phyloP scores from a whole-genome alignment of 2,113 vertebrate genomes.

The Hiodon tergisus region DNA sequence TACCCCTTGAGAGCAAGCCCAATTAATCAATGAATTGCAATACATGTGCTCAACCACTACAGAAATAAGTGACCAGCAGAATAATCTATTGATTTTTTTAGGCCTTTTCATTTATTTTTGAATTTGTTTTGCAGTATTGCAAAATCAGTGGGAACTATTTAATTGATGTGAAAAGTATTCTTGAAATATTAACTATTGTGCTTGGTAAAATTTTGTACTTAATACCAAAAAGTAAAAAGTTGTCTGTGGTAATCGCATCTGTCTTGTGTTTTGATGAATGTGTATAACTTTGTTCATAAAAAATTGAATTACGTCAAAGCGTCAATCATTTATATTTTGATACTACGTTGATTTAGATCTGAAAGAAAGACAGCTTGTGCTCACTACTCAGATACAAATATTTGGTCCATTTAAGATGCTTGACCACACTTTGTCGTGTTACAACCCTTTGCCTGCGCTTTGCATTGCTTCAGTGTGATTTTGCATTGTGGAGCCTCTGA shows the following conservation, averaged over 20 bases:
- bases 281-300: too few relatives aligned
- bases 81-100: constrained; percentile 76
- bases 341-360: not conserved
- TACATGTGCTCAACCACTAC: constrained; percentile 72
- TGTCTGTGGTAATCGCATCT: not conserved
- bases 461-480: constrained; percentile 1
- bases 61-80: constrained; percentile 74
- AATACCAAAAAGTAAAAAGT: not conserved
- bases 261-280: not conserved
- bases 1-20: constrained; percentile 60
- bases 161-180: constrained; percentile 56
- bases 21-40: constrained; percentile 65
- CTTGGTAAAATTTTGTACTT: not conserved
- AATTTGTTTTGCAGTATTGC: constrained; percentile 70
- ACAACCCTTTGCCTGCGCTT: constrained; percentile 15
- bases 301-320: not conserved
- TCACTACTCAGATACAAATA: not conserved
- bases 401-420: not conserved
- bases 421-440: not conserved
- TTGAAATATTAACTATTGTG: not conserved
- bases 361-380: not conserved
- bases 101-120: constrained; percentile 69
- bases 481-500: not conserved
- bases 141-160: constrained; percentile 66
- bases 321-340: not conserved